phyloP scores from a whole-genome alignment of 2,888 invertebrate genomes.

The Drosophila anomelani region DNA sequence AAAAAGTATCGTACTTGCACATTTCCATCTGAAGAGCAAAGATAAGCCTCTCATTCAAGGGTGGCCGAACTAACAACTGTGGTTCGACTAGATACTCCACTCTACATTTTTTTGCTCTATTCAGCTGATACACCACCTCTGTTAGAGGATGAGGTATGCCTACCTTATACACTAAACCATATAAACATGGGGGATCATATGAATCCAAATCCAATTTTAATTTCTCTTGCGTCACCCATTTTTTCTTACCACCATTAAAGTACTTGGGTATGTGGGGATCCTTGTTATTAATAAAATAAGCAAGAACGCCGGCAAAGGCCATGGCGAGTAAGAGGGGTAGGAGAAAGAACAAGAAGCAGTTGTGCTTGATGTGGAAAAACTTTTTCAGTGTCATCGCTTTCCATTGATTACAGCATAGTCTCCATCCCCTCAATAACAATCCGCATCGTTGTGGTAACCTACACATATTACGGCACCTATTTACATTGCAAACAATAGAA shows the following conservation, averaged over 20 bases:
- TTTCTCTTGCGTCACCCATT: conserved; percentile 2
- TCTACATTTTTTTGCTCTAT: background rate
- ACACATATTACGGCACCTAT: conserved; percentile 88
- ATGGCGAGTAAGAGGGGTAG: conserved; percentile 86
- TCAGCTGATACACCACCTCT: background rate
- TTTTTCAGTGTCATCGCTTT: conserved; percentile 89
- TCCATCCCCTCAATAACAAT: conserved; percentile 56
- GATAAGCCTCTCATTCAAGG: conserved; percentile 1
- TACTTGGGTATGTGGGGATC: background rate
- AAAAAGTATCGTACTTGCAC: conserved; percentile 10
- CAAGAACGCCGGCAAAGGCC: conserved; percentile 85
- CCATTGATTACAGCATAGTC: conserved; percentile 86
- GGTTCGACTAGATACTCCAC: background rate
- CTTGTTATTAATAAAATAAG: conserved; percentile 9
- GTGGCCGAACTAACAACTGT: background rate
- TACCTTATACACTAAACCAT: conserved; percentile 79
- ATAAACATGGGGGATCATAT: conserved; percentile 46
- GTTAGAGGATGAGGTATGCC: conserved; percentile 3
- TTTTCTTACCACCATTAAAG: background rate
- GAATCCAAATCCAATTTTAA: background rate
- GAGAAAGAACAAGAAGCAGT: conserved; percentile 88
- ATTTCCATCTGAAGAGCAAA: background rate
- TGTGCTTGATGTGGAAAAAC: conserved; percentile 87
- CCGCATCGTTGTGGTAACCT: background rate
- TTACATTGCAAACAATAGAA: conserved; percentile 83